Conservation (phyloP, 2,888 invertebrate species). For the Drosophila macrospina region DNA sequence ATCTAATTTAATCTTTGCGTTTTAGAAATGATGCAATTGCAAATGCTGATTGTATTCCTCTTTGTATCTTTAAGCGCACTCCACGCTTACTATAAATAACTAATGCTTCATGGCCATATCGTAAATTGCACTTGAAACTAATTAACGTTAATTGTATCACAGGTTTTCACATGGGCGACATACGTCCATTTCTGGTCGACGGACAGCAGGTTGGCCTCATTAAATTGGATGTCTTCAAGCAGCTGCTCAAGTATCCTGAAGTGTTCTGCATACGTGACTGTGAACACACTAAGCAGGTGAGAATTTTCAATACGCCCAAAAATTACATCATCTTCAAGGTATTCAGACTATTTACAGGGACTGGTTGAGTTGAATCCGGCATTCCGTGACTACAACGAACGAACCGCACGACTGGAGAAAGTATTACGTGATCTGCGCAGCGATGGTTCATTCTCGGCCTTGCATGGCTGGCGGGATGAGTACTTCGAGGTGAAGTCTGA, state of each 20-base stretch:
- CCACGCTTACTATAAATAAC: conserved; percentile 4
- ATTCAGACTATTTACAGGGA: conserved; percentile 86
- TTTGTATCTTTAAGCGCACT: neutral
- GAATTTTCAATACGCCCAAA: conserved; percentile 14
- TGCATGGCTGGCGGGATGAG: conserved; percentile 98
- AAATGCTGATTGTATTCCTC: neutral
- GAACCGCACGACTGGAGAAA: conserved; percentile 91
- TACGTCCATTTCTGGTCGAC: conserved; percentile 94
- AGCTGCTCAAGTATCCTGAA: conserved; percentile 93
- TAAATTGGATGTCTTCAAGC: conserved; percentile 92
- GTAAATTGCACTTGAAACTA: conserved; percentile 26
- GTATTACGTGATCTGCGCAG: conserved; percentile 91
- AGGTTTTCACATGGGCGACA: conserved; percentile 92
- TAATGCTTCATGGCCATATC: conserved; percentile 16
- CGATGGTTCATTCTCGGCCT: conserved; percentile 91
- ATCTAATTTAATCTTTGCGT: conserved; percentile 1
- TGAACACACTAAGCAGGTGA: conserved; percentile 84
- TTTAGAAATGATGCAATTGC: neutral
- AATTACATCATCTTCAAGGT: conserved; percentile 8
- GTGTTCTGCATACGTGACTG: conserved; percentile 86
- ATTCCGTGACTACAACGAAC: conserved; percentile 93
- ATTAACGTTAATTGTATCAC: conserved; percentile 49
- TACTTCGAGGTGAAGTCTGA: conserved; percentile 94
- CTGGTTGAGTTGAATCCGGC: conserved; percentile 94
- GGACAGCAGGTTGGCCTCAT: conserved; percentile 96